phyloP scores from a whole-genome alignment of 2,888 invertebrate genomes.

The Epirrhoe alternata region DNA sequence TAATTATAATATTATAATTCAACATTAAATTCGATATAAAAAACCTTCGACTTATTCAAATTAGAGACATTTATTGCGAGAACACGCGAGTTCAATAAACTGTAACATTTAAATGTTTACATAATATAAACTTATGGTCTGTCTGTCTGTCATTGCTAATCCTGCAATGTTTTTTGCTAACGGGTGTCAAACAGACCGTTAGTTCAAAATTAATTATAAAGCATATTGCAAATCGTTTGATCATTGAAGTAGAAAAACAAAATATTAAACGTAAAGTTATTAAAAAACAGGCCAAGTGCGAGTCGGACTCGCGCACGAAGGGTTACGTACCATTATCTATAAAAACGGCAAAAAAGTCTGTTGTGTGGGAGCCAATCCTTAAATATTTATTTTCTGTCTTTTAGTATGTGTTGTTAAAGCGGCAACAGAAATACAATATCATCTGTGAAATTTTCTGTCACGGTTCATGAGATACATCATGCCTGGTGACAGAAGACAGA shows the following conservation, averaged over 20 bases:
- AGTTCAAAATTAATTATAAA: constrained; percentile 31
- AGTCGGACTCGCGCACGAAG: too few species aligned
- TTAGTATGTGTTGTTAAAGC: too few species aligned
- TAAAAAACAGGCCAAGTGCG: too few species aligned
- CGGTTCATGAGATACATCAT: too few species aligned
- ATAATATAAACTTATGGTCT: neutral
- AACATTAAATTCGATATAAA: neutral
- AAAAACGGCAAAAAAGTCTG: too few species aligned
- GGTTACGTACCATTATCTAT: too few species aligned
- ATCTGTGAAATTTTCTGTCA: too few species aligned
- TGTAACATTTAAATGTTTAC: neutral
- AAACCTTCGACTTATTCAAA: neutral
- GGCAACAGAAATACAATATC: too few species aligned
- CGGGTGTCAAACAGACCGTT: constrained; percentile 2
- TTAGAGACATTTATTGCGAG: neutral
- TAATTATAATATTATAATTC: neutral
- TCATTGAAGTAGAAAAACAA: neutral
- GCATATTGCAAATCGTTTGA: constrained; percentile 12
- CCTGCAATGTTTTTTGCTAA: neutral
- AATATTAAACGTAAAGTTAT: too few species aligned
- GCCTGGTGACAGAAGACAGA: too few species aligned
- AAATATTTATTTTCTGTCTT: too few species aligned
- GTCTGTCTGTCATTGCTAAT: neutral
- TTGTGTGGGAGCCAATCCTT: too few species aligned
- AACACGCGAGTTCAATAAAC: neutral